phyloP scores from a whole-genome alignment of 2,888 invertebrate genomes.

The Volucella zonaria region DNA sequence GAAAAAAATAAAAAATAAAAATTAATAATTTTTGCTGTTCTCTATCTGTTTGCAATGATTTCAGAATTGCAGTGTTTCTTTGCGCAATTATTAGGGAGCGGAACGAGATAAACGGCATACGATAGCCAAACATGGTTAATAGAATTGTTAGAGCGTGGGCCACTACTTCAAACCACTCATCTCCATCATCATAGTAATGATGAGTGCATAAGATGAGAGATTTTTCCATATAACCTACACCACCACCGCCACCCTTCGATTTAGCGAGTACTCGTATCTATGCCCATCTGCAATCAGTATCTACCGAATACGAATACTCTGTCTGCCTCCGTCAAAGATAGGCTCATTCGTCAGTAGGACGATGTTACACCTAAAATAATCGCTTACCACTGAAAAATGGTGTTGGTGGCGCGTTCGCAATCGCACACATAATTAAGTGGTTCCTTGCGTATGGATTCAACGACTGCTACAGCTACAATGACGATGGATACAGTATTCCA shows the following conservation, averaged over 20 bases:
- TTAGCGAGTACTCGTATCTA: slow-evolving; percentile 9
- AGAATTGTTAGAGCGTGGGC: slow-evolving; percentile 73
- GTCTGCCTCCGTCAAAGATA: slow-evolving; percentile 35
- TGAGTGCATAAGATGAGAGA: slow-evolving; percentile 54
- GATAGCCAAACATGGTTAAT: slow-evolving; percentile 74
- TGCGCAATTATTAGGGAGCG: slow-evolving; percentile 74
- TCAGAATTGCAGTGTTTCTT: slow-evolving; percentile 63
- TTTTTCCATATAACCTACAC: slow-evolving; percentile 16
- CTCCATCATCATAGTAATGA: slow-evolving; percentile 58
- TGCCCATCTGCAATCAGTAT: slow-evolving; percentile 31
- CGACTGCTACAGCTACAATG: background rate
- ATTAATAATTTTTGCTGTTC: slow-evolving; percentile 47
- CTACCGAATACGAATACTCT: background rate
- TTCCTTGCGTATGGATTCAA: slow-evolving; percentile 58
- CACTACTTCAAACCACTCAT: slow-evolving; percentile 65
- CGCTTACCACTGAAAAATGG: slow-evolving; percentile 55
- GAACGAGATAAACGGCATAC: slow-evolving; percentile 72
- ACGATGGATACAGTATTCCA: slow-evolving; percentile 39
- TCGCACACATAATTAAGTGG: slow-evolving; percentile 73
- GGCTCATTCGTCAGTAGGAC: slow-evolving; percentile 58
- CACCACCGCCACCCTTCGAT: slow-evolving; percentile 5
- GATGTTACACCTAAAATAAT: slow-evolving; percentile 72
- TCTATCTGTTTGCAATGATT: slow-evolving; percentile 22
- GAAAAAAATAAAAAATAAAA: background rate
- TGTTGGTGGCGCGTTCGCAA: slow-evolving; percentile 71